These are phyloP conservation scores for Pygoscelis antarcticus DNA, from an alignment of 2,113 vertebrate genomes.

Conservation along the genomic window DNA sequence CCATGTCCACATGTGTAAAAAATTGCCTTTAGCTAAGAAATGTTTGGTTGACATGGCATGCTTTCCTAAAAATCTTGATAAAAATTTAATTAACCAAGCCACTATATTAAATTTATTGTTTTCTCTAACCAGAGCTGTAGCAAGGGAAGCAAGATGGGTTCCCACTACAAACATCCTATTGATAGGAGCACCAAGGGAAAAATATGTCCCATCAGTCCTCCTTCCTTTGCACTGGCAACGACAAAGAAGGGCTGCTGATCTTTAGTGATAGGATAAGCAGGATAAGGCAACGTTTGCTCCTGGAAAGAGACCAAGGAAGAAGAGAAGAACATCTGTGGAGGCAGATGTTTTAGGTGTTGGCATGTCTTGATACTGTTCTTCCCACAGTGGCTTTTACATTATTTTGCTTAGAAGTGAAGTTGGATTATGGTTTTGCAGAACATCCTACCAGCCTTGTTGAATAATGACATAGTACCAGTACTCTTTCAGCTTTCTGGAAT, in stretches of 20 bases:
- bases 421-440: background rate
- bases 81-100: background rate
- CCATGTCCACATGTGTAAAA: background rate
- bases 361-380: background rate
- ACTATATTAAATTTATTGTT: background rate
- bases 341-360: background rate
- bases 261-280: background rate
- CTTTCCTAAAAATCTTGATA: background rate
- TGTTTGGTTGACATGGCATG: rapidly evolving
- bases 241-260: background rate
- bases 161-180: background rate
- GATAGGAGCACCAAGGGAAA: background rate
- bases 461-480: background rate
- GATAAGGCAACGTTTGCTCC: background rate
- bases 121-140: background rate
- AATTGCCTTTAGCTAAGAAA: background rate
- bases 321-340: background rate
- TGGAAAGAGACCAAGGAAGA: background rate
- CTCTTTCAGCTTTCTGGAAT: background rate
- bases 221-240: background rate
- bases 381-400: background rate
- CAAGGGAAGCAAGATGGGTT: background rate
- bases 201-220: background rate
- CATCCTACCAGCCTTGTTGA: background rate
- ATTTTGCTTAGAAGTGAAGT: background rate